These are phyloP conservation scores for Cryptus armator DNA, from an alignment of 2,888 invertebrate species.

Conservation along the genomic window DNA sequence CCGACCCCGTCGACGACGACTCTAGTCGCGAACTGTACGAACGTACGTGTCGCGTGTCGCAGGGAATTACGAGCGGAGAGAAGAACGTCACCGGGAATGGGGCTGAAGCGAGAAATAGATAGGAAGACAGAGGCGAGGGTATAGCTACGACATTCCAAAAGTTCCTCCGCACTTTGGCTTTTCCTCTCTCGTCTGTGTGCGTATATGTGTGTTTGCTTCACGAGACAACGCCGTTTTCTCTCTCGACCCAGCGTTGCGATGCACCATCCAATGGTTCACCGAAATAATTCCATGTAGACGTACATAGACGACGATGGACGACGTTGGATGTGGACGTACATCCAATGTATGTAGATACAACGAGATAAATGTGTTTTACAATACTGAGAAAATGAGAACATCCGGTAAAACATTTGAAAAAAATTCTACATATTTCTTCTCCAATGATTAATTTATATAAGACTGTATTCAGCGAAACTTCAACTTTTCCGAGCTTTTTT, in stretches of 20 bases:
- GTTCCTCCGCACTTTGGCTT: slow-evolving; percentile 47
- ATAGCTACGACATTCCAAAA: slow-evolving; percentile 40
- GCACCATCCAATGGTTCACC: slow-evolving; percentile 5
- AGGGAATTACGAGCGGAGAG: slow-evolving; percentile 50
- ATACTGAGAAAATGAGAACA: not conserved
- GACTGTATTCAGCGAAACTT: not conserved
- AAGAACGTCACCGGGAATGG: not conserved
- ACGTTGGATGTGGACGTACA: too few species aligned
- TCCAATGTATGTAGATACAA: not conserved
- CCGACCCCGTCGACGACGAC: slow-evolving; percentile 24
- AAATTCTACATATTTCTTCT: not conserved
- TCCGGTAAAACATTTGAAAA: not conserved
- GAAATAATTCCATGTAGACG: slow-evolving; percentile 42
- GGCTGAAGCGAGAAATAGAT: slow-evolving; percentile 50
- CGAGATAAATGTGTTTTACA: not conserved
- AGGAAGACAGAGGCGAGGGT: slow-evolving; percentile 37
- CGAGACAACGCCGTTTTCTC: slow-evolving; percentile 1
- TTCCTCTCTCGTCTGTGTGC: not conserved
- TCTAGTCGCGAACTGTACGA: slow-evolving; percentile 19
- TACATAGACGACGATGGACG: too few species aligned
- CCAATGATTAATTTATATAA: not conserved
- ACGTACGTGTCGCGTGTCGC: slow-evolving; percentile 45
- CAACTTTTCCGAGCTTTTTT: not conserved
- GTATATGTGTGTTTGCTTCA: not conserved
- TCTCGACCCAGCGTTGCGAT: not conserved